Base-by-base conservation (phyloP, 1,140 invertebrate genomes). In the Dreissena polymorpha region DNA sequence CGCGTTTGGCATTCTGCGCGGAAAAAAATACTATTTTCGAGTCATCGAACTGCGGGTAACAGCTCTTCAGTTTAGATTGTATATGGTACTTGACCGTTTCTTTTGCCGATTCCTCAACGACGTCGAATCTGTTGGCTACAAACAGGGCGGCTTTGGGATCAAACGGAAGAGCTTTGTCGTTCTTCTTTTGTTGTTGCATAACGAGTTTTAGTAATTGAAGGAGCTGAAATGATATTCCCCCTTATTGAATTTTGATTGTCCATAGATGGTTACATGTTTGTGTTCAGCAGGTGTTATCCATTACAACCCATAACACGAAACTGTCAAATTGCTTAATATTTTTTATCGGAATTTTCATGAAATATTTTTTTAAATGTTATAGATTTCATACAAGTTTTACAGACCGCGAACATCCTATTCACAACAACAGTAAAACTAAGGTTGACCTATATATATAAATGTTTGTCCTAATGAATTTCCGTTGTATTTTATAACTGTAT, bases 41-140 rank as follows among this genome's bases (percentile, higher is more conserved):
- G 1, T 83, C 67, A 0, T 86, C 39, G 63, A 90, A 79, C 2
- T 82, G 83, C 49, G 89, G 88, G 86, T 87, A 90, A 21, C 77
- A 85, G n/a, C 81, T 72, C 1, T 80, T 72, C 18, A 90, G 82
- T 55, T 89, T 84, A 18, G 16, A 60, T 0, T 85, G 3, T 21
- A 85, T 86, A 60, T 89, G 82, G 13, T 70, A 21, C 64, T 86
- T 86, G 0, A 90, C 87, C 21, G 67, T 75, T 18, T 83, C 67
- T 55, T 73, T 71, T 12, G 76, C 53, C 1, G 83, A 69, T 0
- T 85, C 67, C 13, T 69, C 50, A 13, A 90, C 75, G 16, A 79
- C 63, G 50, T 90, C 88, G 83, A 88, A 90, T 16, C 88, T 74
- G 63, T 90, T 89, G 21, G 85, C 86, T 7, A 90, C 81, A 78